Evolutionary conservation across 2,888 invertebrate genomes (phyloP), one percentile per base, ranked within the genome.

Genomic region (Fabriciana adippe): DNA sequence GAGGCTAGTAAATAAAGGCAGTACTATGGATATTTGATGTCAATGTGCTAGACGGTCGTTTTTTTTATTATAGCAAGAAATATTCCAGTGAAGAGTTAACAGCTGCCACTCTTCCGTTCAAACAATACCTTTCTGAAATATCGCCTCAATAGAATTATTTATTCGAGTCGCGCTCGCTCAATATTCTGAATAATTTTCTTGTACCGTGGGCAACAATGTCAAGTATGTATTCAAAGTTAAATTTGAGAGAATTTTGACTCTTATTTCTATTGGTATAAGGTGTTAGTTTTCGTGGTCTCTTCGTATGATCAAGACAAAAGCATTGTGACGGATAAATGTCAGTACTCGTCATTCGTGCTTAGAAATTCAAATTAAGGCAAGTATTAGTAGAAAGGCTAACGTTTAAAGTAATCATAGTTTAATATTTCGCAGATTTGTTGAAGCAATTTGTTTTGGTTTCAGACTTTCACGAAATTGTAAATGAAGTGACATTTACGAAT

Each of bases 171-270:
- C 67, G 66, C 70, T 41, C 56, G 26, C 31, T 73, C 73, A 76
- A 73, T 74, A 77, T 75, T 75, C 73, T 53, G 75, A 76, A 77
- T 78, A 76, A 77, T 75, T 77, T 73, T 67, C 73, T 72, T 73
- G 66, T 72, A 70, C 70, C 21, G 51, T 51, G 47, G 61, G 61
- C 55, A 35, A 61, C 50, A 57, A 47, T 45, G 50, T 61, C 11
- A 21, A 47, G 21, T 15, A 21, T 48, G 16, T 18, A 26, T n/a
- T 16, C 3, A 11, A 16, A 26, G 2, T 13, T 55, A 50, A n/a
- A 16, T 31, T 15, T 16, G 18, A 51, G 6, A 50, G 54, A 26
- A 63, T 35, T 66, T 41, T 26, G 1, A 45, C 4, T 55, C 48
- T 55, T 65, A 61, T 15, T n/a, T 0, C 11, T 0, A n/a, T 31